Conservation (phyloP, 1,140 invertebrate species). For the Calycopis cecrops region DNA sequence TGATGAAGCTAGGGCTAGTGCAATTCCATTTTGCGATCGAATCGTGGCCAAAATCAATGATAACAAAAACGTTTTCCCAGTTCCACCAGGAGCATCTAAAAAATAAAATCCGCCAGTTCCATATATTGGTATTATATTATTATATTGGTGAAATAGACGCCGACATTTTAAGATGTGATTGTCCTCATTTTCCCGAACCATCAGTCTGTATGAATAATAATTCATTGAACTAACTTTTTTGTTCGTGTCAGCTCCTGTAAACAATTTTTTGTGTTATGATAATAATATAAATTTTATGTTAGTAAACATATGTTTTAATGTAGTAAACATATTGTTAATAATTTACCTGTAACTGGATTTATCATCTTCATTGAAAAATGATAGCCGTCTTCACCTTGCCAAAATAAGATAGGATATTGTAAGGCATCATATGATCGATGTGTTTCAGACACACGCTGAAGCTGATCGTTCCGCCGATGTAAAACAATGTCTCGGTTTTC, state of each 20-base stretch:
- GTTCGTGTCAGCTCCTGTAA: constrained; percentile 24
- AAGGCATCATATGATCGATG: constrained; percentile 44
- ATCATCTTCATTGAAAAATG: constrained; percentile 19
- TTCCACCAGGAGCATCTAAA: too few relatives aligned
- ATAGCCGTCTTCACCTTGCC: constrained; percentile 21
- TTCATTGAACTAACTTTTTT: constrained; percentile 30
- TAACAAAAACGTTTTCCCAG: too few relatives aligned
- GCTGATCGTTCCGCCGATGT: constrained; percentile 39
- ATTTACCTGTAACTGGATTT: constrained; percentile 21
- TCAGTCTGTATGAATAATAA: too few relatives aligned
- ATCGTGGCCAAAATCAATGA: too few relatives aligned
- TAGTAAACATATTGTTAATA: constrained; percentile 16
- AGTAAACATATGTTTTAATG: constrained; percentile 19
- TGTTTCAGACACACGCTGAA: constrained; percentile 40
- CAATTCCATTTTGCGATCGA: too few relatives aligned
- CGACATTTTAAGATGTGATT: too few relatives aligned
- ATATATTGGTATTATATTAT: too few relatives aligned
- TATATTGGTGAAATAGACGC: too few relatives aligned
- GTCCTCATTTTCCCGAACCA: too few relatives aligned
- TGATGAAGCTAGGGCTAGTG: too few relatives aligned
- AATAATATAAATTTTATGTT: constrained; percentile 17
- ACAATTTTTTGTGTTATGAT: constrained; percentile 15
- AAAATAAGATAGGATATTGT: constrained; percentile 22
- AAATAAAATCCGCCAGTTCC: too few relatives aligned
- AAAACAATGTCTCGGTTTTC: constrained; percentile 62